Base-by-base conservation (phyloP, 2,113 vertebrate genomes). In the Catharus bicknelli region DNA sequence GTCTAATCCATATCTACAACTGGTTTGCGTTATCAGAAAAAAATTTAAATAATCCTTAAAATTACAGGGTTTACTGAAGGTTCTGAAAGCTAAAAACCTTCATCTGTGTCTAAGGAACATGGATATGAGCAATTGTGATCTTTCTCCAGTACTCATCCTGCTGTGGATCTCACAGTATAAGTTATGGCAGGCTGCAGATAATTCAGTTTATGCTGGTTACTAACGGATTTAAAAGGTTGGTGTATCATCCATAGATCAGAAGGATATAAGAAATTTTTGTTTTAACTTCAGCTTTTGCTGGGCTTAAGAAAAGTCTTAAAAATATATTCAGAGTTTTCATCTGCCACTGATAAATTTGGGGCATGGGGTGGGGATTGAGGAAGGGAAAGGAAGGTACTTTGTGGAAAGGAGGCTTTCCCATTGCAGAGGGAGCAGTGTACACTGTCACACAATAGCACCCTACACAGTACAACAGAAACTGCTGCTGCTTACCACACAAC, bases 21-120 rank as follows among this genome's bases (percentile, higher is more conserved):
- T 80, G 57, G 58, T 93, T 94, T 93, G 16, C 80, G 36, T 95
- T 94, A 93, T 83, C 84, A 90, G 75, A 86, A 95, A 91, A 94
- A 90, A 72, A 59, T 64, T 21, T n/a, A 79, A 81, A 91, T 90
- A 86, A 93, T 86, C 32, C 68, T 78, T 70, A 67, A 83, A 97
- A 96, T 86, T 70, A 94, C 36, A 67, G 55, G 30, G 8, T 81
- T 96, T 95, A 82, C 88, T 83, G 40, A 51, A 79, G 54, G 36
- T 88, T 94, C 70, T 25, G 59, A 94, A 48, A 54, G 45, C 7
- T 11, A 89, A 79, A 82, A 84, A 5, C 1, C n/a, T 86, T 86
- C 25, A 50, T 22, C 45, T 74, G 29, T 26, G 30, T 38, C 55
- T 73, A 55, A 54, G 50, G 12, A 58, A 76, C 16, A 17, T 9